phyloP scores from a whole-genome alignment of 2,888 invertebrate species.

The Bembecia ichneumoniformis region DNA sequence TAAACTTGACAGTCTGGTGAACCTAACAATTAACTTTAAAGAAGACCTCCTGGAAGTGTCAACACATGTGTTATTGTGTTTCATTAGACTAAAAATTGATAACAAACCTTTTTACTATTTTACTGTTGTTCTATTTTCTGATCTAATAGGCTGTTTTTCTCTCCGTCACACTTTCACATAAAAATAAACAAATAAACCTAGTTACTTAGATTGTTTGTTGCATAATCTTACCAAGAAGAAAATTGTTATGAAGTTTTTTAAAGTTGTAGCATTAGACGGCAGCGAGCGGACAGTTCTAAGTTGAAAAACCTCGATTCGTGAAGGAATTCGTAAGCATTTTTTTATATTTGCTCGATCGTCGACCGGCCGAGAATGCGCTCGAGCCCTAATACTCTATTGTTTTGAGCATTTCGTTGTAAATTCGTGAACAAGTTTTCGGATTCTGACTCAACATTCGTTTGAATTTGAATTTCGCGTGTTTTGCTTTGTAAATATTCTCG shows the following conservation, averaged over 20 bases:
- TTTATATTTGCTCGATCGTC: constrained; percentile 21
- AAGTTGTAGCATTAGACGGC: constrained; percentile 1
- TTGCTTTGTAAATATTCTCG: neutral
- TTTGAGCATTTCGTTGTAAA: constrained; percentile 1
- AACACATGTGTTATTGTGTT: no score
- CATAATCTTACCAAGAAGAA: constrained; percentile 4
- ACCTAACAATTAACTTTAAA: no score
- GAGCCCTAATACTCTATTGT: constrained; percentile 4
- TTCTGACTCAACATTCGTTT: neutral
- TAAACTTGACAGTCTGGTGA: no score
- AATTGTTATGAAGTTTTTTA: constrained; percentile 2
- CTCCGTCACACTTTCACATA: no score
- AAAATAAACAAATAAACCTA: no score
- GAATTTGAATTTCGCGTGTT: neutral
- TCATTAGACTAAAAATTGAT: no score
- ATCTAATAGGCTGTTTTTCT: no score
- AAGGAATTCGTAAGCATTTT: constrained; percentile 36
- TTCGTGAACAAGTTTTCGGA: neutral
- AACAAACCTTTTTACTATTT: no score
- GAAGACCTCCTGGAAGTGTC: no score
- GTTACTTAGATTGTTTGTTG: neutral
- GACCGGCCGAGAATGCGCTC: constrained; percentile 16
- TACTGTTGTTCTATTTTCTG: no score
- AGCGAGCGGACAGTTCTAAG: constrained; percentile 13
- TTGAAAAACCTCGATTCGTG: constrained; percentile 45